Evolutionary conservation across 2,888 invertebrate genomes (phyloP), one percentile per base, ranked within the genome.

Genomic region (Entomobrya multifasciata): DNA sequence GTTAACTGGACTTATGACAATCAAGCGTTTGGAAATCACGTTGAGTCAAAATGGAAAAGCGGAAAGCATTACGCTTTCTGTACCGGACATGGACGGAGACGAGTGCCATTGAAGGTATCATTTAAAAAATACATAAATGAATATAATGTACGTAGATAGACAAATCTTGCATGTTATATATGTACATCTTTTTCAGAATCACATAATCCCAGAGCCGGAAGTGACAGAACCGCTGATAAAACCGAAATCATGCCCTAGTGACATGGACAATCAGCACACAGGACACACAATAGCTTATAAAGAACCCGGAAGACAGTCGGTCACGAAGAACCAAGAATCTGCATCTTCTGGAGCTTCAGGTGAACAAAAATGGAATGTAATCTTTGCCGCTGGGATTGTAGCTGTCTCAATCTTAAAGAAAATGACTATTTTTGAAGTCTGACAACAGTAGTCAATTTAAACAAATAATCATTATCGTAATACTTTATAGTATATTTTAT

Each of bases 1-100:
- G 86, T 82, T n/a, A 83, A 87, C 44, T 90, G 90, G 90, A 85
- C 57, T 13, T 85, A 89, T 11, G 76, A 52, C 8, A 36, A 65
- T 3, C 5, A 85, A 0, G 74, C 57, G 6, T 60, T 79, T 55
- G 60, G 55, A 20, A 41, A 83, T 25, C n/a, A 60, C n/a, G 62
- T 91, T 25, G 88, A 90, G 52, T 52, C 82, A 0, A 62, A 55
- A 10, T 91, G 89, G 88, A 86, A 67, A n/a, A 67, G 87, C 79
- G 89, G 89, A 2, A 49, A 70, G 8, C 90, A 90, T 47, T 90
- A 89, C 47, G 81, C 89, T 8, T 87, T 62, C 36, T 89, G 89
- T 15, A 87, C 86, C 2, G 86, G 72, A 0, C 79, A 83, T 72
- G 87, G 87, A 11, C 76, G 86, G 17, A 82, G 47, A 47, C 44